Percentiles rank a stretch among this genome's conserved stretches.
Evolutionary conservation across 30 jellyfish, hydroid and myxozoan species (phyloP).

Genomic region (Sanderia malayensis): DNA sequence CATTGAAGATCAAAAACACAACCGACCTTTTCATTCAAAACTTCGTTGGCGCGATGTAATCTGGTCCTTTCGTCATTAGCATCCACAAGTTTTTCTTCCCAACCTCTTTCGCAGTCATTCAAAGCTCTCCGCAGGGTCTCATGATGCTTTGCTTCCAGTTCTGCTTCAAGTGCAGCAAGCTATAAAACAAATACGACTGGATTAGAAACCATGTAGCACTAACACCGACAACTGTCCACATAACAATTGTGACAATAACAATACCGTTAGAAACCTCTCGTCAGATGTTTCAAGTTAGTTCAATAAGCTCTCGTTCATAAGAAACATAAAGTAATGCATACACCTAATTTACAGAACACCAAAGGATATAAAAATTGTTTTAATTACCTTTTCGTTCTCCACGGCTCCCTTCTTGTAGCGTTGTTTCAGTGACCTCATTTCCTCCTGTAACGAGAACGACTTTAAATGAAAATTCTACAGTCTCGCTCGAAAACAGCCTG

Average conservation of each 20-base stretch:
- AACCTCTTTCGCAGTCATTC: constrained; percentile 16
- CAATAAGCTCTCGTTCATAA: not conserved
- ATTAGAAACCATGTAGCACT: no score
- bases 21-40: constrained; percentile 29
- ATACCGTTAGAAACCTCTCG: not conserved
- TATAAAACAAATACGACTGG: constrained; percentile 5
- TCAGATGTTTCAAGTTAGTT: not conserved
- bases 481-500: no score
- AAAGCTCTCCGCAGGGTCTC: constrained; percentile 32
- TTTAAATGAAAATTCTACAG: no score
- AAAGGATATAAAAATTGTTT: not conserved
- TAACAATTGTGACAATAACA: not conserved
- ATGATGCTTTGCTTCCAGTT: constrained; percentile 44
- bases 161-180: constrained; percentile 68
- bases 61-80: constrained; percentile 18
- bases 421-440: constrained; percentile 58
- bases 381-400: constrained; percentile 67
- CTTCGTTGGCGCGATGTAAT: constrained; percentile 9
- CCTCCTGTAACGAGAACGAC: constrained; percentile 55
- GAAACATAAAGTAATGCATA: not conserved
- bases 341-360: not conserved
- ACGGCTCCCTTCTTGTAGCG: constrained; percentile 63
- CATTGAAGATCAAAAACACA: no score
- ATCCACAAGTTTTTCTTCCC: constrained; percentile 54
- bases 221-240: not conserved